Percentiles rank a stretch among this genome's conserved stretches.
Conservation (phyloP, 37 sponge, comb jelly and placozoan species). For the Haliclona indistincta region DNA sequence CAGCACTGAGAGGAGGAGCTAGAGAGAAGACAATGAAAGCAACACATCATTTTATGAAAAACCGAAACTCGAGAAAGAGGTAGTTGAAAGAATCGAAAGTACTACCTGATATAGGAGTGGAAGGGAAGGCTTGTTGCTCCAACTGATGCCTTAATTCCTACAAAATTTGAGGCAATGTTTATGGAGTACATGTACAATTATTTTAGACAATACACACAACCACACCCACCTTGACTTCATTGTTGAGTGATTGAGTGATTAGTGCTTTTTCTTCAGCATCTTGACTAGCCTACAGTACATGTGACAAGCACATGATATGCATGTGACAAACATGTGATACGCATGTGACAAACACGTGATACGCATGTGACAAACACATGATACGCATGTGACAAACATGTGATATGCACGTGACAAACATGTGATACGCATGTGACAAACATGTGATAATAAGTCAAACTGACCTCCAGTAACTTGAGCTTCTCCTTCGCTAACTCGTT, state of each 20-base stretch:
- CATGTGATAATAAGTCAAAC: neutral
- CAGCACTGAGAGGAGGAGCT: neutral
- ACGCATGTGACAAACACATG: neutral
- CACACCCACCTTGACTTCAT: constrained; percentile 35
- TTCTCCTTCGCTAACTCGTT: constrained; percentile 63
- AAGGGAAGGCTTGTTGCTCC: neutral
- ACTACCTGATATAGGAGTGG: neutral
- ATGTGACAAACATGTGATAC: too few species aligned
- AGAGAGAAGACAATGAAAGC: neutral
- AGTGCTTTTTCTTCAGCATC: constrained; percentile 45
- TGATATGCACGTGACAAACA: too few species aligned
- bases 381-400: too few species aligned
- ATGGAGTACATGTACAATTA: too few species aligned
- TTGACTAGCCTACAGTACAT: constrained; percentile 26
- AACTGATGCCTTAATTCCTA: constrained; percentile 1
- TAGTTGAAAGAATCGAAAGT: neutral
- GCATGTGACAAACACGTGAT: neutral
- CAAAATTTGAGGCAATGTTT: too few species aligned
- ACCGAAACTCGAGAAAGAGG: neutral
- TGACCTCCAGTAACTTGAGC: constrained; percentile 48
- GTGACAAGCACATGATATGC: neutral
- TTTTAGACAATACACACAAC: neutral
- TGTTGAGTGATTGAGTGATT: neutral
- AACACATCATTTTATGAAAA: neutral
- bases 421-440: neutral